These are phyloP conservation scores for Notothenia coriiceps DNA, from an alignment of 2,113 vertebrate genomes.

Conservation along the genomic window DNA sequence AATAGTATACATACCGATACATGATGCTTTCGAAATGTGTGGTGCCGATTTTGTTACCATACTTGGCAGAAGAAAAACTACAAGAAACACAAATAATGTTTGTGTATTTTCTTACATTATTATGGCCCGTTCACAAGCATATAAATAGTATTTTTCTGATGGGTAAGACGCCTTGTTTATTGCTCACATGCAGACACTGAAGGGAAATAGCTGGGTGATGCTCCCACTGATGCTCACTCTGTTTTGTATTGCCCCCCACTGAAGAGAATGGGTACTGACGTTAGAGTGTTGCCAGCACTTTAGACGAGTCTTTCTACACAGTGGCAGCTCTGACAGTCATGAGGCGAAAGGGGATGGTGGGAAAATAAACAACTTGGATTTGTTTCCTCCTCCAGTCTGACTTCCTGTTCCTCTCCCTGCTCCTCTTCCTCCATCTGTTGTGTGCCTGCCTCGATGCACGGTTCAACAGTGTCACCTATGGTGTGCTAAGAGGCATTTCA, in stretches of 20 bases:
- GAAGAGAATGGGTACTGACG: conserved; percentile 60
- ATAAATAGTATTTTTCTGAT: too few species aligned
- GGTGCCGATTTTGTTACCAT: too few species aligned
- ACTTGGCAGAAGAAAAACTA: too few species aligned
- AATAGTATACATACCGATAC: too few species aligned
- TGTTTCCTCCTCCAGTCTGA: conserved; percentile 7
- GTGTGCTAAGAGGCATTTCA: conserved; percentile 64
- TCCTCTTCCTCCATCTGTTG: neutral
- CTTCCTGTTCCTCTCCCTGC: neutral
- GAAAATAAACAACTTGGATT: conserved; percentile 39
- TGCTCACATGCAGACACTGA: neutral
- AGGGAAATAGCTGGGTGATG: neutral
- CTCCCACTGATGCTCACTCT: conserved; percentile 7
- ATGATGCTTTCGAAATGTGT: too few species aligned
- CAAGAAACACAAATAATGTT: too few species aligned
- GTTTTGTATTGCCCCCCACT: conserved; percentile 65
- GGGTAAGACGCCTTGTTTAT: neutral
- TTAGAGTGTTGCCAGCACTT: conserved; percentile 1
- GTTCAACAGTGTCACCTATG: conserved; percentile 74
- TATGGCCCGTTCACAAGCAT: neutral
- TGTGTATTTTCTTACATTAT: neutral
- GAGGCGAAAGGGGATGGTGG: conserved; percentile 29
- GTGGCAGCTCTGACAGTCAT: conserved; percentile 45
- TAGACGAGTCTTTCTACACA: conserved; percentile 16
- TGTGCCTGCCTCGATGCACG: conserved; percentile 25